Evolutionary conservation across 1,140 invertebrate genomes (phyloP).

Genomic region (Cryptotermes secundus): DNA sequence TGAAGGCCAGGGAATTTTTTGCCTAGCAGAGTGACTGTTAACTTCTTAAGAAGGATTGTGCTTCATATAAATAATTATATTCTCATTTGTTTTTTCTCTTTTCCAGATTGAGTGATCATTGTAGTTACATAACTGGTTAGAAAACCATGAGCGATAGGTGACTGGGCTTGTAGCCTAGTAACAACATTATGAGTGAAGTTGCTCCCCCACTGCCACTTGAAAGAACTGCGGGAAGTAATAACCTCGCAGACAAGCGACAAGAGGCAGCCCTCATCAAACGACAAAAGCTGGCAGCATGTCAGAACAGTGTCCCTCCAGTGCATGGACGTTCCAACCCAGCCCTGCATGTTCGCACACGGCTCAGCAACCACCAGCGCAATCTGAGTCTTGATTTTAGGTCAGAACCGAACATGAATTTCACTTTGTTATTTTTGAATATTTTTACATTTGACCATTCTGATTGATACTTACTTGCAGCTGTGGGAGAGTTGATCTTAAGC

Average conservation of each 20-base stretch:
- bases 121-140: neutral
- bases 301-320: constrained; percentile 54
- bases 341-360: constrained; percentile 55
- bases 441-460: too few relatives aligned
- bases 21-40: too few relatives aligned
- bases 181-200: constrained; percentile 40
- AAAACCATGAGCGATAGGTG: constrained; percentile 29
- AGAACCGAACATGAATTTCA: neutral
- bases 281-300: constrained; percentile 35
- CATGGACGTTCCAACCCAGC: constrained; percentile 56
- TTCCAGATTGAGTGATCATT: neutral
- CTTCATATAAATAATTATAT: too few relatives aligned
- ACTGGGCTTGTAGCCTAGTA: constrained; percentile 2
- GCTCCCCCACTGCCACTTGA: constrained; percentile 32
- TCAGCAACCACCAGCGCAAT: constrained; percentile 74
- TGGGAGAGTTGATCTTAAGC: too few relatives aligned
- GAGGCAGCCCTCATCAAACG: constrained; percentile 35
- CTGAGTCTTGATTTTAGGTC: constrained; percentile 75
- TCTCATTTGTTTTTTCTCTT: neutral
- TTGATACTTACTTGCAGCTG: too few relatives aligned
- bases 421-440: too few relatives aligned
- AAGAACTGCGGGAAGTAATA: neutral
- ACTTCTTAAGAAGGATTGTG: too few relatives aligned
- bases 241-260: constrained; percentile 32
- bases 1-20: too few relatives aligned